Percentiles rank a stretch among this genome's conserved stretches.
These are phyloP conservation scores for Acleris emargana DNA, from an alignment of 2,888 invertebrate species.

Conservation along the genomic window DNA sequence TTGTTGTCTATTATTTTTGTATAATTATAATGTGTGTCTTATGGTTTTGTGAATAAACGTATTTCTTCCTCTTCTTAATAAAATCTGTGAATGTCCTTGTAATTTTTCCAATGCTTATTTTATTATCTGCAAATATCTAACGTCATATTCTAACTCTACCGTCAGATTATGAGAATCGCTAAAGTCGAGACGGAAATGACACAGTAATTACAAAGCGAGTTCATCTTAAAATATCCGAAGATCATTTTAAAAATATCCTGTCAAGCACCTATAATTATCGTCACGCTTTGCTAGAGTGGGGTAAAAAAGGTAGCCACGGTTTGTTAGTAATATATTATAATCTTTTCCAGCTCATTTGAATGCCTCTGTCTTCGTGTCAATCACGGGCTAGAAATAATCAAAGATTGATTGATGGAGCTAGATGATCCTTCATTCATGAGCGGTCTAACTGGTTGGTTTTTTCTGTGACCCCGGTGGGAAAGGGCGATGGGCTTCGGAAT, in stretches of 20 bases:
- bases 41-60: no score
- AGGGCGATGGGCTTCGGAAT: constrained; percentile 35
- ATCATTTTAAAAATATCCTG: constrained; percentile 33
- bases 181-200: constrained; percentile 26
- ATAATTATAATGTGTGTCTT: no score
- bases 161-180: constrained; percentile 5
- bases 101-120: no score
- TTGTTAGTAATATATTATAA: constrained; percentile 37
- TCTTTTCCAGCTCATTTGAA: constrained; percentile 68
- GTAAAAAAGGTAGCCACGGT: constrained; percentile 36
- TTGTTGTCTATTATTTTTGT: no score
- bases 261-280: constrained; percentile 36
- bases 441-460: constrained; percentile 40
- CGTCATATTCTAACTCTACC: no score
- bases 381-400: constrained; percentile 66
- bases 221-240: constrained; percentile 22
- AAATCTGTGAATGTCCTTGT: no score
- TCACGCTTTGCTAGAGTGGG: constrained; percentile 26
- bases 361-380: constrained; percentile 77
- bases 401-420: constrained; percentile 68
- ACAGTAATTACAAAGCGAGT: constrained; percentile 29
- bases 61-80: no score
- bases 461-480: constrained; percentile 39
- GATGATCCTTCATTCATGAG: constrained; percentile 64
- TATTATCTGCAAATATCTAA: no score